A percentile compares a stretch with the other conserved stretches of the same genome.
Conservation (phyloP, 2,797 vertebrate species). For the Craterocephalus amniculus region DNA sequence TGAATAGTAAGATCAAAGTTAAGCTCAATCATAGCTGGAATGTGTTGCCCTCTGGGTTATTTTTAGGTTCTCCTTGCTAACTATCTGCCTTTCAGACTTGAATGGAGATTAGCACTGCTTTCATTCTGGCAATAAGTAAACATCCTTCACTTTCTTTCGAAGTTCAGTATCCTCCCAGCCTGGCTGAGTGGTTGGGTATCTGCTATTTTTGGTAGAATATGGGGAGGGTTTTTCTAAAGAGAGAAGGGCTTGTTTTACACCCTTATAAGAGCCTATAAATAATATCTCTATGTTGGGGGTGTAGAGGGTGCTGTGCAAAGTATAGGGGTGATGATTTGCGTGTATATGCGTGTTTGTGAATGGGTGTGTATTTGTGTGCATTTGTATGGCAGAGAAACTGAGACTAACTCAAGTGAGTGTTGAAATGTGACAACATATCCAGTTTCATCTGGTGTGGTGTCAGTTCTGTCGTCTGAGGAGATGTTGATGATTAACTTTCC, state of each 20-base stretch:
- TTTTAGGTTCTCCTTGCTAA: constrained; percentile 80
- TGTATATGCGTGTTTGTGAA: constrained; percentile 41
- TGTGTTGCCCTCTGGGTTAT: constrained; percentile 71
- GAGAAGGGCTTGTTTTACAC: constrained; percentile 70
- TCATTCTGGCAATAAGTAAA: constrained; percentile 76
- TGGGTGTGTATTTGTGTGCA: constrained; percentile 54
- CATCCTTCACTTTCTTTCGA: constrained; percentile 78
- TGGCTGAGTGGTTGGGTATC: constrained; percentile 72
- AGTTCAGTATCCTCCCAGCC: constrained; percentile 67
- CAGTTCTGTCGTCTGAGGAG: constrained; percentile 35
- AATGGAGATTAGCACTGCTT: constrained; percentile 83
- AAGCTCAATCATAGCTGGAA: constrained; percentile 70
- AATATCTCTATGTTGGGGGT: constrained; percentile 61
- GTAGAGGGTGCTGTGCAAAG: constrained; percentile 41
- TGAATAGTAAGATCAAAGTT: constrained; percentile 77
- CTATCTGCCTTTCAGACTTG: constrained; percentile 79
- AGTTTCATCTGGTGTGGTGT: constrained; percentile 49
- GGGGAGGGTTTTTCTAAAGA: constrained; percentile 70
- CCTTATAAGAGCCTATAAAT: constrained; percentile 86
- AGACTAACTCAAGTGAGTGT: constrained; percentile 72
- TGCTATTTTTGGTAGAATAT: constrained; percentile 78
- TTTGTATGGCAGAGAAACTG: constrained; percentile 47
- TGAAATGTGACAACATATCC: constrained; percentile 68
- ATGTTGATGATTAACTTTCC: constrained; percentile 56
- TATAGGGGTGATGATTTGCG: constrained; percentile 55